Evolutionary conservation across 2,113 vertebrate species (phyloP).

Genomic region (Hippocampus barbouri): DNA sequence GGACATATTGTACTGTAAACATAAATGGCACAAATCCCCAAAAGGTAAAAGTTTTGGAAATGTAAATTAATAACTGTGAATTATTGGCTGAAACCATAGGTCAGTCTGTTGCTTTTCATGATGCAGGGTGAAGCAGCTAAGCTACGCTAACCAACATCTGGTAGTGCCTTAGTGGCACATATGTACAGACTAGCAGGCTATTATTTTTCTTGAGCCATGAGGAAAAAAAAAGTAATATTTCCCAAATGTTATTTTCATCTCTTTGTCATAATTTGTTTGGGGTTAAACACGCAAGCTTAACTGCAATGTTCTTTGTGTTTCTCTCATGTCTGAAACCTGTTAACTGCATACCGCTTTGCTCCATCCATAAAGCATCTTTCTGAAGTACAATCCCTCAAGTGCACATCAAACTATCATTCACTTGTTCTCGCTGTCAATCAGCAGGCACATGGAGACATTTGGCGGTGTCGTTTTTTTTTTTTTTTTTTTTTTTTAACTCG

Average conservation of each 20-base stretch:
- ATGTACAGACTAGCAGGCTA: background rate
- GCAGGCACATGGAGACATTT: slow-evolving; percentile 13
- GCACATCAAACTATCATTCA: slow-evolving; percentile 34
- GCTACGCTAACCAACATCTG: background rate
- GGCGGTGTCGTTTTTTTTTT: slow-evolving; percentile 15
- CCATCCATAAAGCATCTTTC: slow-evolving; percentile 12
- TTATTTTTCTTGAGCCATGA: background rate
- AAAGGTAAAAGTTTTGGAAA: background rate
- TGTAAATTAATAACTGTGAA: background rate
- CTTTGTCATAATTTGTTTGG: slow-evolving; percentile 1
- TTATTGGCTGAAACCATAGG: background rate
- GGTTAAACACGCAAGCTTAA: background rate
- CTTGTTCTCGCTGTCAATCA: slow-evolving; percentile 58
- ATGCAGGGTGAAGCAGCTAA: background rate
- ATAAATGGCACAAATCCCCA: background rate
- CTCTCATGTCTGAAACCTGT: slow-evolving; percentile 26
- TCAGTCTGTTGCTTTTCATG: background rate
- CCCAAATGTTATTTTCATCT: slow-evolving; percentile 2
- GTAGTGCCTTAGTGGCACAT: background rate
- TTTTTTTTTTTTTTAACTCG: slow-evolving; percentile 1
- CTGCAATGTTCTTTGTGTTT: slow-evolving; percentile 23
- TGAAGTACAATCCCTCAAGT: slow-evolving; percentile 21
- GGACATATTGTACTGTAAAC: no score
- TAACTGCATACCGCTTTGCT: background rate
- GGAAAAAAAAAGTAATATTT: background rate